Evolutionary conservation across 2,797 vertebrate genomes (phyloP).

Genomic region (Etheostoma perlongum): DNA sequence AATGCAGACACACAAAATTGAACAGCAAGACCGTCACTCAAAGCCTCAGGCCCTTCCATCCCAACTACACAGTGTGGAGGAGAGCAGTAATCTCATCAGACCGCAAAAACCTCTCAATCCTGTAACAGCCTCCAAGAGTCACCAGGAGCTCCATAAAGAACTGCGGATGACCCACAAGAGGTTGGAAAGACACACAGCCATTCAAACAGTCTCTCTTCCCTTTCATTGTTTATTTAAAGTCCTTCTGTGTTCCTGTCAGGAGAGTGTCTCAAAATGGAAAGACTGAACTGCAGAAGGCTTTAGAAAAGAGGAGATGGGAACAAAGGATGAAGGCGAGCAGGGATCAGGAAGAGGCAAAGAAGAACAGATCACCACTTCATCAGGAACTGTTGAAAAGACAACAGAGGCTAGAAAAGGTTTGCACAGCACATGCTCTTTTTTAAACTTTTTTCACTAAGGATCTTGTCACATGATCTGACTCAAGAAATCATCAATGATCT

Average conservation of each 20-base stretch:
- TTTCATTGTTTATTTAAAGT: constrained; percentile 23
- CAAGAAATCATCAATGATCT: neutral
- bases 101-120: constrained; percentile 90
- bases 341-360: constrained; percentile 84
- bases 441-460: neutral
- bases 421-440: neutral
- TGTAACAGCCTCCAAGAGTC: constrained; percentile 89
- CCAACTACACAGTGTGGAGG: constrained; percentile 82
- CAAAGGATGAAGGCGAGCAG: constrained; percentile 85
- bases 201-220: constrained; percentile 4
- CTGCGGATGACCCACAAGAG: constrained; percentile 90
- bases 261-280: constrained; percentile 85
- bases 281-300: constrained; percentile 87
- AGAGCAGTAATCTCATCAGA: constrained; percentile 88
- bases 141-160: constrained; percentile 91
- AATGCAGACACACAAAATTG: constrained; percentile 80
- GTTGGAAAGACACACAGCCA: constrained; percentile 60
- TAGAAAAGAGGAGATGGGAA: constrained; percentile 87
- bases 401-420: constrained; percentile 87
- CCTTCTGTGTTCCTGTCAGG: constrained; percentile 62
- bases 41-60: constrained; percentile 74
- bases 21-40: constrained; percentile 52
- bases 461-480: neutral
- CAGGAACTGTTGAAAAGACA: constrained; percentile 88
- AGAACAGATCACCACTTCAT: constrained; percentile 86